Percentiles rank a stretch among this genome's conserved stretches.
These are phyloP conservation scores for Seriola quinqueradiata DNA, from an alignment of 2,113 vertebrate genomes.

Conservation along the genomic window DNA sequence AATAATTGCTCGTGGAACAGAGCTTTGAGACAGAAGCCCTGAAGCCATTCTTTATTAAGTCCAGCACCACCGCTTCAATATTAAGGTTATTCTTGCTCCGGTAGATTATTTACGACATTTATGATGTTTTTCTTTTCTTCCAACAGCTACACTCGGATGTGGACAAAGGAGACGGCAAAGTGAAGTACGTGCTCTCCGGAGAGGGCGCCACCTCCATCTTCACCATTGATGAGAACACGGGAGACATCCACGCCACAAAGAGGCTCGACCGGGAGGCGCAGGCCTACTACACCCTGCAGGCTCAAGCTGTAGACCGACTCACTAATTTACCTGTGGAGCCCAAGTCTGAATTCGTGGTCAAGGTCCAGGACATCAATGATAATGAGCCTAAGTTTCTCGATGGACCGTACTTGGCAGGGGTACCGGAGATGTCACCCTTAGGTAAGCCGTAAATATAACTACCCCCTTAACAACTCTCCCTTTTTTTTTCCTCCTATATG, in stretches of 20 bases:
- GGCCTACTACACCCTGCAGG: conserved; percentile 94
- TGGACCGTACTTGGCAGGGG: conserved; percentile 92
- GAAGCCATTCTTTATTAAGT: conserved; percentile 34
- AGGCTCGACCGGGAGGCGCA: conserved; percentile 96
- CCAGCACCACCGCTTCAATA: background rate
- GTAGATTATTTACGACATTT: background rate
- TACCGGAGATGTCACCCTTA: conserved; percentile 97
- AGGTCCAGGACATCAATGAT: conserved; percentile 98
- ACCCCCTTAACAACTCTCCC: background rate
- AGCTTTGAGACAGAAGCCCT: conserved; percentile 3
- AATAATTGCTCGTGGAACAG: background rate
- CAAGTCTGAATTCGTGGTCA: conserved; percentile 95
- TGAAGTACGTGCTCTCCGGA: conserved; percentile 96
- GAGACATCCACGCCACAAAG: conserved; percentile 97
- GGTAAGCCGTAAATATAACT: conserved; percentile 85
- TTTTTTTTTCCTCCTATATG: too few relatives aligned
- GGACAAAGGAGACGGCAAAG: conserved; percentile 95
- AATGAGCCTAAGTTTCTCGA: conserved; percentile 97
- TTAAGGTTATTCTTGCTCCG: background rate
- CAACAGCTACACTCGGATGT: conserved; percentile 97
- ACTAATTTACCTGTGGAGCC: conserved; percentile 94
- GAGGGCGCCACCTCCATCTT: conserved; percentile 98
- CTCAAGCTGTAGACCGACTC: conserved; percentile 92
- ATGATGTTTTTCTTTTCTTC: conserved; percentile 55
- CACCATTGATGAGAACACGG: conserved; percentile 97